Conservation (phyloP, 2,888 invertebrate genomes). For the Drosophila parthenogenetica region DNA sequence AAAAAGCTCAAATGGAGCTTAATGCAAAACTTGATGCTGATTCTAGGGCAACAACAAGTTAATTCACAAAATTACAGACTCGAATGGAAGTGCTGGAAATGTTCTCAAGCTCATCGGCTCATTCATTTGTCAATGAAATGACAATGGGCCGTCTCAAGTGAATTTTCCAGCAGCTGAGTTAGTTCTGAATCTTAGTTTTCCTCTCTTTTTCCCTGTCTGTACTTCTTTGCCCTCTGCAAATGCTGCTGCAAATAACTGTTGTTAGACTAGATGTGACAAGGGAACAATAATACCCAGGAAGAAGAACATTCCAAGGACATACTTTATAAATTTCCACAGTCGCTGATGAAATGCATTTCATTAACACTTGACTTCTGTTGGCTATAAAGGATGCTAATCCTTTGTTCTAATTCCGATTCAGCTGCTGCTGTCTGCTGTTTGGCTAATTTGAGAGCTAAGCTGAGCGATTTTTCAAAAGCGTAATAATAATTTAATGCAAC, state of each 20-base stretch:
- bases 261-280: constrained; percentile 42
- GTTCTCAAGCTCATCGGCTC: constrained; percentile 66
- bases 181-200: neutral
- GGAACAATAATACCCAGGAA: constrained; percentile 1
- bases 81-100: constrained; percentile 40
- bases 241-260: constrained; percentile 55
- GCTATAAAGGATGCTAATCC: constrained; percentile 3
- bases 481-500: constrained; percentile 2
- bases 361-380: constrained; percentile 41
- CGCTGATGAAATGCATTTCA: constrained; percentile 60
- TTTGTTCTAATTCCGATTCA: neutral
- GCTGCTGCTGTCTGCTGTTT: neutral
- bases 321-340: constrained; percentile 2
- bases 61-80: constrained; percentile 50
- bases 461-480: neutral
- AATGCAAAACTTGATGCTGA: constrained; percentile 18
- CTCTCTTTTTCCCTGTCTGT: neutral
- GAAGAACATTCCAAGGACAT: neutral
- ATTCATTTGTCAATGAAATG: constrained; percentile 76
- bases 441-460: constrained; percentile 1
- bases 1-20: constrained; percentile 58
- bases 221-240: neutral
- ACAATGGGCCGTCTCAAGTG: constrained; percentile 62
- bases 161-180: constrained; percentile 22
- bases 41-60: constrained; percentile 37